Evolutionary conservation across 2,888 invertebrate genomes (phyloP), one percentile per base, ranked within the genome.

Genomic region (Girardia tigrina): DNA sequence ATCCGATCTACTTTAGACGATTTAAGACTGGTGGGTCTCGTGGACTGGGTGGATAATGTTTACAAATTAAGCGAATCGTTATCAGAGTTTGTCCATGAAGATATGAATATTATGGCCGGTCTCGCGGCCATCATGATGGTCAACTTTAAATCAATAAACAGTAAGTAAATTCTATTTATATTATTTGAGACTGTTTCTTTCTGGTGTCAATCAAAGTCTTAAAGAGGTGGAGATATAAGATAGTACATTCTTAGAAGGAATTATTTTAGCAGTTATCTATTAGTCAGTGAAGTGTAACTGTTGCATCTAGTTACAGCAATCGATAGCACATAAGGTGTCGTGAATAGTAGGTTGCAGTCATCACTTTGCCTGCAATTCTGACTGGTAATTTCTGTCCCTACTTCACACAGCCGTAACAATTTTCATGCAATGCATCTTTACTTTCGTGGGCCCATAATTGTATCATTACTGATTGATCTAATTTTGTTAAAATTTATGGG

Each of bases 51-150:
- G 1, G 74, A 76, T 42, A n/a, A 42, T 26, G 16, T 76, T n/a
- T 36, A 28, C 27, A 29, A 76, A 6, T 75, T 76, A 12, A 28
- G 42, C 27, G 26, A 27, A 26, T 26, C 20, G 1, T 29, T 76
- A 6, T 23, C 26, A 2, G 27, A 42, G n/a, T 69, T 76, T 8
- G n/a, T 76, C 1, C 73, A 75, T 14, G 76, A 74, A 6, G 76
- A 76, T 69, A 26, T 42, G 42, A 76, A 76, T 56, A 76, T 28
- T 20, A 56, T 28, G 20, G 76, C 76, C 1, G 76, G 74, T 14
- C 56, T 76, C 4, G 76, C 76, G 42, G 73, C 76, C 4, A 23
- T 76, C 4, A 73, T 76, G 26, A 28, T 76, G 28, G 26, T 76
- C 6, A 76, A 76, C 28, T 76, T 77, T 29, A 42, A 36, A 20